Conservation (phyloP, 2,888 invertebrate genomes). For the Anthoptus insignis region DNA sequence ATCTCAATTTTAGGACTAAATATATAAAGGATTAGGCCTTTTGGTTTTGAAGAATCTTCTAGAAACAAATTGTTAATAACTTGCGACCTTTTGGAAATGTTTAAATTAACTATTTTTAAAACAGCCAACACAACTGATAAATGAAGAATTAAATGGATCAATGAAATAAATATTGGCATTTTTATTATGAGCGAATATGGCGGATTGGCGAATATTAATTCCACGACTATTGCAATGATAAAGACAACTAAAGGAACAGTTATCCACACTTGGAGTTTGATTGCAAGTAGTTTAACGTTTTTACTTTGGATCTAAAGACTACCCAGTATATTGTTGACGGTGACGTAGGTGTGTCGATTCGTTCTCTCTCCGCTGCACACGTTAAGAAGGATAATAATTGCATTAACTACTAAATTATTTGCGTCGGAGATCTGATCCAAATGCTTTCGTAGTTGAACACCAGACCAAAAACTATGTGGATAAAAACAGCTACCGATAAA, state of each 20-base stretch:
- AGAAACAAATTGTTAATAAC: constrained; percentile 33
- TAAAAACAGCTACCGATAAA: constrained; percentile 46
- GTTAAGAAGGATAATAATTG: constrained; percentile 51
- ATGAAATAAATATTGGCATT: constrained; percentile 60
- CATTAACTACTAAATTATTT: constrained; percentile 56
- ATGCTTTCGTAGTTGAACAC: constrained; percentile 51
- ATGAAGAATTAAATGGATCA: constrained; percentile 61
- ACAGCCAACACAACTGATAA: constrained; percentile 57
- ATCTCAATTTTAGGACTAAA: constrained; percentile 53
- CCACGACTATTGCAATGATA: constrained; percentile 52
- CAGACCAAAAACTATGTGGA: constrained; percentile 43
- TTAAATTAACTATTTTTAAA: constrained; percentile 57
- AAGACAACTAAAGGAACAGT: constrained; percentile 48
- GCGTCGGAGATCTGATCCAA: constrained; percentile 52
- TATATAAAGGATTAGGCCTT: constrained; percentile 48
- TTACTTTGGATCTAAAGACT: constrained; percentile 50
- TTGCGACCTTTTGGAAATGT: constrained; percentile 46
- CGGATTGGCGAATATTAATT: constrained; percentile 52
- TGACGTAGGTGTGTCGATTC: constrained; percentile 53
- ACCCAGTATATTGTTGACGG: constrained; percentile 47
- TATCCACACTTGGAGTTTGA: constrained; percentile 61
- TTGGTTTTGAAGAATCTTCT: constrained; percentile 21
- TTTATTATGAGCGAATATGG: constrained; percentile 57
- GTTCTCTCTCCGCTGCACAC: constrained; percentile 47
- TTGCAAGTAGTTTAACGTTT: constrained; percentile 53